Evolutionary conservation across 2,113 vertebrate species (phyloP).

Genomic region (Dunckerocampus dactyliophorus): DNA sequence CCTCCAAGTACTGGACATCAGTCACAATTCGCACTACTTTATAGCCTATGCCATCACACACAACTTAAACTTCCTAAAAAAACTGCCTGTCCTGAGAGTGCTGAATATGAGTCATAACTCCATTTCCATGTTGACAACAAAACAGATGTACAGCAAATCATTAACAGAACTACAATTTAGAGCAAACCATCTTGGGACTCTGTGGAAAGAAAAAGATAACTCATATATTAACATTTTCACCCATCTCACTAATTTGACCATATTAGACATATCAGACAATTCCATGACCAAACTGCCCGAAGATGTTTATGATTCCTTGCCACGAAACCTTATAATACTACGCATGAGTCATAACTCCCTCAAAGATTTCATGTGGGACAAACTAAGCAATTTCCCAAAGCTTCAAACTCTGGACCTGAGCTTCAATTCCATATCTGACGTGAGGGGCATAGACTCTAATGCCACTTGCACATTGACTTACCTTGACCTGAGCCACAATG

Average conservation of each 20-base stretch:
- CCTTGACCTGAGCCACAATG: slow-evolving; percentile 70
- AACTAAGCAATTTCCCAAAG: slow-evolving; percentile 39
- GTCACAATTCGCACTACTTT: slow-evolving; percentile 78
- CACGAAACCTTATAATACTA: slow-evolving; percentile 56
- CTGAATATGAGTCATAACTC: slow-evolving; percentile 69
- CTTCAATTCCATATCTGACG: slow-evolving; percentile 60
- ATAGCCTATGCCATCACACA: slow-evolving; percentile 68
- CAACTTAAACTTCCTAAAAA: slow-evolving; percentile 70
- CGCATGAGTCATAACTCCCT: slow-evolving; percentile 57
- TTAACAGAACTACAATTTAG: slow-evolving; percentile 72
- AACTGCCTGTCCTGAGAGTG: slow-evolving; percentile 63
- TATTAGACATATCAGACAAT: slow-evolving; percentile 75
- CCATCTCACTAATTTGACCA: slow-evolving; percentile 61
- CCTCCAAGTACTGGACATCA: slow-evolving; percentile 73
- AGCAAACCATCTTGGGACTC: slow-evolving; percentile 64
- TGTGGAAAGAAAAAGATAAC: slow-evolving; percentile 67
- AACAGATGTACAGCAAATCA: slow-evolving; percentile 62
- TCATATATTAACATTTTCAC: slow-evolving; percentile 63
- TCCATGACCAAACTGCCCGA: slow-evolving; percentile 45
- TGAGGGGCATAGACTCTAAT: slow-evolving; percentile 44
- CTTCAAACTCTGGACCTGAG: slow-evolving; percentile 68
- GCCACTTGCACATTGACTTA: slow-evolving; percentile 55
- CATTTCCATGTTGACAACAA: slow-evolving; percentile 76
- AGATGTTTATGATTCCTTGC: slow-evolving; percentile 55
- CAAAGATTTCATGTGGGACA: slow-evolving; percentile 60